These are phyloP conservation scores for Nysson spinosus DNA, from an alignment of 2,888 invertebrate species.

Conservation along the genomic window DNA sequence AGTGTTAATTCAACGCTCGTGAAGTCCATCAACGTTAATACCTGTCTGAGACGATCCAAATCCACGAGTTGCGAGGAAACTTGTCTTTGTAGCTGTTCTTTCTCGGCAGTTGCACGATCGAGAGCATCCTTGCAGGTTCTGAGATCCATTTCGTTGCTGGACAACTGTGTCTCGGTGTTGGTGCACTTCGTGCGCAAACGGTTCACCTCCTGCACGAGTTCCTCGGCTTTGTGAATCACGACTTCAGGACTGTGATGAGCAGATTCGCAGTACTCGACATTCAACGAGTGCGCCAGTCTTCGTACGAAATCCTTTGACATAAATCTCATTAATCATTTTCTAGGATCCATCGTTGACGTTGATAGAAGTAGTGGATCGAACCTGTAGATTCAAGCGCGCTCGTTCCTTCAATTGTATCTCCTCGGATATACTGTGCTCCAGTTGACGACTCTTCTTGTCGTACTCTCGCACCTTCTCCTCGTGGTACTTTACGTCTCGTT, in stretches of 20 bases:
- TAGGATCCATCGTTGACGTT: no score
- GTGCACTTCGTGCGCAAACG: conserved; percentile 81
- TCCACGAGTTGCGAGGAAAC: conserved; percentile 85
- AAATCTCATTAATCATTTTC: conserved; percentile 39
- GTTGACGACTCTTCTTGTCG: conserved; percentile 84
- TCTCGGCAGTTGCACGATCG: conserved; percentile 83
- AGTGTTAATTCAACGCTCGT: no score
- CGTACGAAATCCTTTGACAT: conserved; percentile 84
- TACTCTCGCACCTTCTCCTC: conserved; percentile 89
- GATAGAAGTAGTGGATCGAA: conserved; percentile 29
- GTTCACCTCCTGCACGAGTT: conserved; percentile 86
- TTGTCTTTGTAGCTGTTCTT: conserved; percentile 87
- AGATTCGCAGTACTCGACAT: conserved; percentile 84
- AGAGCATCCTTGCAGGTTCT: conserved; percentile 83
- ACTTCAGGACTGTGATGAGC: conserved; percentile 82
- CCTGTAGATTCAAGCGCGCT: conserved; percentile 78
- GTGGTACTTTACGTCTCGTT: conserved; percentile 85
- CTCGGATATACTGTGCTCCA: conserved; percentile 85
- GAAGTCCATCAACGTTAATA: conserved; percentile 31
- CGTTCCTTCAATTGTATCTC: conserved; percentile 88
- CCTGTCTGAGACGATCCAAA: conserved; percentile 84
- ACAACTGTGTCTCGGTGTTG: conserved; percentile 77
- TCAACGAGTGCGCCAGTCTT: conserved; percentile 85
- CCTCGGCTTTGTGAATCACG: conserved; percentile 87
- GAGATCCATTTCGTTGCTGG: conserved; percentile 82